Evolutionary conservation across 2,797 vertebrate species (phyloP).

Genomic region (Aviceda cuculoides): DNA sequence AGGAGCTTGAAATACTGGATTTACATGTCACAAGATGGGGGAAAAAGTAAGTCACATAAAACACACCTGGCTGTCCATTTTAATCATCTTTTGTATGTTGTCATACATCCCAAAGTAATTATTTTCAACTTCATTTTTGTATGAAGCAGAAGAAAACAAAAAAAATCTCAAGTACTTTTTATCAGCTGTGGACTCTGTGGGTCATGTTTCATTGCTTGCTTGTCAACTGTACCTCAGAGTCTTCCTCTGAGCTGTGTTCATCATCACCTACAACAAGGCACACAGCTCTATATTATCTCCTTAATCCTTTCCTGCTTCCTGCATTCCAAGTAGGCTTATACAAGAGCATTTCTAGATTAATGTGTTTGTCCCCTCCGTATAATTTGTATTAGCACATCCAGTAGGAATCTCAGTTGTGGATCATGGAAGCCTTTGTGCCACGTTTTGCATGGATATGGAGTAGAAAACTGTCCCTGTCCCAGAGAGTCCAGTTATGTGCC

Average conservation of each 20-base stretch:
- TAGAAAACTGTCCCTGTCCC: background rate
- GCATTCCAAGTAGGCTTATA: slow-evolving; percentile 12
- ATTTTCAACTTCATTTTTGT: background rate
- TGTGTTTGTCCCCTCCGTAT: background rate
- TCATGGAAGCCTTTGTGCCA: background rate
- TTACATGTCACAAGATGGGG: background rate
- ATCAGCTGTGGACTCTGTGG: background rate
- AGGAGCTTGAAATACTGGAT: slow-evolving; percentile 48
- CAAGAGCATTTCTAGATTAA: background rate
- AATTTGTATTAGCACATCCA: background rate
- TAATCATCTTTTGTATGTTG: background rate
- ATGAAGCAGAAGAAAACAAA: background rate
- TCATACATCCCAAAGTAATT: background rate
- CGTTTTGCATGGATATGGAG: background rate
- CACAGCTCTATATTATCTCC: background rate
- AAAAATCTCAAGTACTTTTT: background rate
- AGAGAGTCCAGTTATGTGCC: background rate
- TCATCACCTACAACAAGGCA: background rate
- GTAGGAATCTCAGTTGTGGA: background rate
- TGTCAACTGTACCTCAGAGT: background rate
- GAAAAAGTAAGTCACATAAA: background rate
- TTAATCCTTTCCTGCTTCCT: slow-evolving; percentile 57
- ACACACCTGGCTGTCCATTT: background rate
- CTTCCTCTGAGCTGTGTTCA: background rate
- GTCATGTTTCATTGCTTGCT: background rate